Evolutionary conservation across 2,113 vertebrate species (phyloP).

Genomic region (Nanger granti): DNA sequence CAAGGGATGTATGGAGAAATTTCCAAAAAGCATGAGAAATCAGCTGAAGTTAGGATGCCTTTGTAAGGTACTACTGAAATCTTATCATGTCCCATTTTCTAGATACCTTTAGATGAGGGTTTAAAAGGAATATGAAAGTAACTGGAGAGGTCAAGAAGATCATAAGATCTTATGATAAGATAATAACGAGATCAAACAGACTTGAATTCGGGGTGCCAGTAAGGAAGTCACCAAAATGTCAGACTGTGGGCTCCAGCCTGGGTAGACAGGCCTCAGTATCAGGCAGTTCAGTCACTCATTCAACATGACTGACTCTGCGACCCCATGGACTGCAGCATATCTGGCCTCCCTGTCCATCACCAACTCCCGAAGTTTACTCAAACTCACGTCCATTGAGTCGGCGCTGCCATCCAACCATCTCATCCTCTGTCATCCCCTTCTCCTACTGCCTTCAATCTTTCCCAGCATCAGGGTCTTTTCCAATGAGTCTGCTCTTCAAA

Average conservation of each 20-base stretch:
- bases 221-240: background rate
- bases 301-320: fast-evolving
- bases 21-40: background rate
- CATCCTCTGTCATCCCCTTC: background rate
- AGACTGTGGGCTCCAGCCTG: background rate
- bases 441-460: background rate
- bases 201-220: background rate
- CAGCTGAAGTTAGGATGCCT: background rate
- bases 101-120: background rate
- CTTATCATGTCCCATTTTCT: background rate
- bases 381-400: fast-evolving
- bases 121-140: background rate
- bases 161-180: background rate
- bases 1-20: background rate
- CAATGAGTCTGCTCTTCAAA: background rate
- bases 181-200: background rate
- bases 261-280: background rate
- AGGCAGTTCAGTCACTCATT: background rate
- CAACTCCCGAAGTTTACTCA: background rate
- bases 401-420: background rate
- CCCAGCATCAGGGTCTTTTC: background rate
- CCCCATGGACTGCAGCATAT: background rate
- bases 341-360: background rate
- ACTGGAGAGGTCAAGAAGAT: background rate
- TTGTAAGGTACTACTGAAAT: background rate